Evolutionary conservation across 2,888 invertebrate genomes (phyloP).

Genomic region (Eledona agricola): DNA sequence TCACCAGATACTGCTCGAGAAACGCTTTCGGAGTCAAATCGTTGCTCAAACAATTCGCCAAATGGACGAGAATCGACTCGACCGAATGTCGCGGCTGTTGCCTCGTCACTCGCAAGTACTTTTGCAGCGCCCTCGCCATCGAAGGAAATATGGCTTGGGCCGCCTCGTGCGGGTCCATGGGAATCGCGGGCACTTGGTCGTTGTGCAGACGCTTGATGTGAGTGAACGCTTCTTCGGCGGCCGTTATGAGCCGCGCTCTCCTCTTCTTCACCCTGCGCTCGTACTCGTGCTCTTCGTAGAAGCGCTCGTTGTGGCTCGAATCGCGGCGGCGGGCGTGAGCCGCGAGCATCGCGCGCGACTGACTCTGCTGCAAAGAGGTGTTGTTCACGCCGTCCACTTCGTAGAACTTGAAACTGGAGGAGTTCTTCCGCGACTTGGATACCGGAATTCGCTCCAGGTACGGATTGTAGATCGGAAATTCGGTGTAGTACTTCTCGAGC

Average conservation of each 20-base stretch:
- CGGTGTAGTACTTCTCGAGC: constrained; percentile 93
- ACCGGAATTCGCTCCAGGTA: constrained; percentile 92
- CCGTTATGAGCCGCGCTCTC: constrained; percentile 87
- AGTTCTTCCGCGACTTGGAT: constrained; percentile 80
- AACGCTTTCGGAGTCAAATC: constrained; percentile 95
- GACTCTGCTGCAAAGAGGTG: constrained; percentile 73
- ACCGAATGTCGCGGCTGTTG: constrained; percentile 97
- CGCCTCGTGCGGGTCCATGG: constrained; percentile 94
- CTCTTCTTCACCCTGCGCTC: constrained; percentile 92
- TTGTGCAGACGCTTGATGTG: constrained; percentile 88
- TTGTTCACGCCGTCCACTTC: constrained; percentile 86
- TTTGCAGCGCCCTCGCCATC: constrained; percentile 94
- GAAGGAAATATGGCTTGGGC: constrained; percentile 98
- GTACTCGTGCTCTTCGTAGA: constrained; percentile 98
- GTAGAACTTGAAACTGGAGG: constrained; percentile 94
- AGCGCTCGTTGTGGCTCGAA: constrained; percentile 95
- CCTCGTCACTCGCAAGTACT: constrained; percentile 92
- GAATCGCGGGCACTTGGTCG: constrained; percentile 78
- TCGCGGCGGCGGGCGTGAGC: constrained; percentile 86
- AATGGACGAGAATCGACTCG: constrained; percentile 88
- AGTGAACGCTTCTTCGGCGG: constrained; percentile 97
- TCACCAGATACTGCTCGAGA: constrained; percentile 89
- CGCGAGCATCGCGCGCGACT: constrained; percentile 74
- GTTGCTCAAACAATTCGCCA: constrained; percentile 91
- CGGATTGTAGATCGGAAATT: constrained; percentile 96